phyloP scores from a whole-genome alignment of 92 coral and sea anemone species.

The Phymanthus crucifer region DNA sequence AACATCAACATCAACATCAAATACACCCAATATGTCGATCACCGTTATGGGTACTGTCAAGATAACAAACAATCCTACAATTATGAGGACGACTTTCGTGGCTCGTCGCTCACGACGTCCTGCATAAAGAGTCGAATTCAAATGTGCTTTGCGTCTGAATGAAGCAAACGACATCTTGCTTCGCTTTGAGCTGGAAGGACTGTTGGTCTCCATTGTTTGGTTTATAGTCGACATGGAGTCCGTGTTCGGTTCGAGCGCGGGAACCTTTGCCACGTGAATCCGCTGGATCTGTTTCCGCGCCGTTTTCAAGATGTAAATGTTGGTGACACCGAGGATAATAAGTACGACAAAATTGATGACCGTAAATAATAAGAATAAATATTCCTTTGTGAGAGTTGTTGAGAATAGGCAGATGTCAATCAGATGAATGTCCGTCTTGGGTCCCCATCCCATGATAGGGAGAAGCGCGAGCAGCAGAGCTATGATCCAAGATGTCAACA shows the following conservation, averaged over 20 bases:
- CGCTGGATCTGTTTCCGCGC: slow-evolving; percentile 78
- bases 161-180: slow-evolving; percentile 12
- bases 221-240: slow-evolving; percentile 36
- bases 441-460: slow-evolving; percentile 82
- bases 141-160: slow-evolving; percentile 6
- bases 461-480: slow-evolving; percentile 61
- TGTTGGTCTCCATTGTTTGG: slow-evolving; percentile 28
- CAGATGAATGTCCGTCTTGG: slow-evolving; percentile 47
- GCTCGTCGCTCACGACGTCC: slow-evolving; percentile 67
- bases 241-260: slow-evolving; percentile 26
- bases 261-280: slow-evolving; percentile 53
- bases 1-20: slow-evolving; percentile 61
- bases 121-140: slow-evolving; percentile 17
- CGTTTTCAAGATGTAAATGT: slow-evolving; percentile 74
- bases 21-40: slow-evolving; percentile 68
- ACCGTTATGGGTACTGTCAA: slow-evolving; percentile 91
- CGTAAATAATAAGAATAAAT: slow-evolving; percentile 75
- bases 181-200: slow-evolving; percentile 17
- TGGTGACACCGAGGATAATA: slow-evolving; percentile 65
- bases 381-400: slow-evolving; percentile 70
- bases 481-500: slow-evolving; percentile 60
- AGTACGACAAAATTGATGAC: slow-evolving; percentile 77
- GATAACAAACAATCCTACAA: slow-evolving; percentile 80
- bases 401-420: slow-evolving; percentile 79
- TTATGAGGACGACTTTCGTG: slow-evolving; percentile 73